Base-by-base conservation (phyloP, 2,797 vertebrate genomes). In the Macrochelys suwanniensis region DNA sequence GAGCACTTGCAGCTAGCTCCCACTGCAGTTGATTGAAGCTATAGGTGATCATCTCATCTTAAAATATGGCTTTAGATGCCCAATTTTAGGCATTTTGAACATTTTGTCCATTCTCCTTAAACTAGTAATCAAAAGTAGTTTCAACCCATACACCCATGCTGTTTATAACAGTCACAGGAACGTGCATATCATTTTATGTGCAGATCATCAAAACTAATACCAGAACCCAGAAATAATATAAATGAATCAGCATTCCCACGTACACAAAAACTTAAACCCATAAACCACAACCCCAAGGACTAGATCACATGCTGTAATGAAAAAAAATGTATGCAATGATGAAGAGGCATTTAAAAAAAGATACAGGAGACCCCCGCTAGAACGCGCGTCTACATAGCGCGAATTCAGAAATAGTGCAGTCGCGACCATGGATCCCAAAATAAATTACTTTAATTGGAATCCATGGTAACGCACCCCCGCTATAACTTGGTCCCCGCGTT, bases 21-120 rank as follows among this genome's bases (percentile, higher is more conserved):
- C 82, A 92, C 53, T 92, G 80, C 80, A 33, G 7, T 19, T 84
- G 83, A 94, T 15, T 53, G 90, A 65, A 91, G 91, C 33, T 13
- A 50, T 74, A 92, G 89, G 80, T 16, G 89, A 94, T 17, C 1
- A 82, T 1, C 7, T 25, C 23, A 5, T 86, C 71, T 87, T 85
- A 76, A 93, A 84, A 89, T 87, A 80, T 5, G 5, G 61, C 94
- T 86, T 87, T 80, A 42, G 9, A 49, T 74, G 26, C 33, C n/a
- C 54, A 94, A 71, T 11, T 21, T 68, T 54, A 83, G 89, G 61
- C 84, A 79, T 19, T 90, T 26, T 0, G 1, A 59, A 90, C 89
- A 83, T 8, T 78, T 57, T 65, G 80, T 47, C 84, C 15, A 28
- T 83, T 93, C 61, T 61, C 61, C 53, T 84, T 84, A 54, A 90